These are phyloP conservation scores for Aphrocallistes beatrix DNA, from an alignment of 37 sponge, comb jelly and placozoan species.

Conservation along the genomic window DNA sequence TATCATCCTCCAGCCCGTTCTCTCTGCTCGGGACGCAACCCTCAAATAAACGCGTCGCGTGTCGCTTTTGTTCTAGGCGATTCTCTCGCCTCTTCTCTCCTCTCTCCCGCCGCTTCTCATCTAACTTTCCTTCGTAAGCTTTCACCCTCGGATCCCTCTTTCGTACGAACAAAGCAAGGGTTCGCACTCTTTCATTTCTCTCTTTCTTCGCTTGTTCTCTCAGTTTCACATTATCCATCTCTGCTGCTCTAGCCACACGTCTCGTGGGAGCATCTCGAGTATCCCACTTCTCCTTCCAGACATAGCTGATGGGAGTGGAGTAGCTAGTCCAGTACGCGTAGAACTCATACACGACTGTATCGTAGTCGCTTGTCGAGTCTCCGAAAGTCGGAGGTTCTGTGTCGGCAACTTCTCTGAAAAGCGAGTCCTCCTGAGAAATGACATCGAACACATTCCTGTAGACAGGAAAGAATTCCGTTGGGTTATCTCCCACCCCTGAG, in stretches of 20 bases:
- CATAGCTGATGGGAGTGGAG: constrained; percentile 55
- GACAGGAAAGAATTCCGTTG: constrained; percentile 73
- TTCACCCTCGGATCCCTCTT: constrained; percentile 53
- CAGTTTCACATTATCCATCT: constrained; percentile 91
- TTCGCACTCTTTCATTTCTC: constrained; percentile 67
- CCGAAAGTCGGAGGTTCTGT: not conserved
- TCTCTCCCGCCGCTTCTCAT: not conserved
- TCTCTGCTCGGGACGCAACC: not conserved
- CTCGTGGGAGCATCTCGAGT: constrained; percentile 61
- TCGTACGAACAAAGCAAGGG: constrained; percentile 51
- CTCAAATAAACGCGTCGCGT: not conserved
- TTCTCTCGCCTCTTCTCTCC: not conserved
- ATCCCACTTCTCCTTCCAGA: constrained; percentile 81
- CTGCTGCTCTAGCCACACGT: constrained; percentile 60
- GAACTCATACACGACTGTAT: constrained; percentile 45
- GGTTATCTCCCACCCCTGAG: constrained; percentile 69
- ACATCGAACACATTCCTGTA: constrained; percentile 50
- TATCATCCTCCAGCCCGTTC: not conserved
- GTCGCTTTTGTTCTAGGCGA: not conserved
- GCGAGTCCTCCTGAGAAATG: constrained; percentile 60
- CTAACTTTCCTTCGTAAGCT: constrained; percentile 28
- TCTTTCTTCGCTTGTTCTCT: constrained; percentile 73
- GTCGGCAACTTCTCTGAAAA: not conserved
- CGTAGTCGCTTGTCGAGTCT: constrained; percentile 20
- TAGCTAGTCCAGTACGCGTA: constrained; percentile 95